Evolutionary conservation across 1,140 invertebrate species (phyloP).

Genomic region (Chymomyza costata): DNA sequence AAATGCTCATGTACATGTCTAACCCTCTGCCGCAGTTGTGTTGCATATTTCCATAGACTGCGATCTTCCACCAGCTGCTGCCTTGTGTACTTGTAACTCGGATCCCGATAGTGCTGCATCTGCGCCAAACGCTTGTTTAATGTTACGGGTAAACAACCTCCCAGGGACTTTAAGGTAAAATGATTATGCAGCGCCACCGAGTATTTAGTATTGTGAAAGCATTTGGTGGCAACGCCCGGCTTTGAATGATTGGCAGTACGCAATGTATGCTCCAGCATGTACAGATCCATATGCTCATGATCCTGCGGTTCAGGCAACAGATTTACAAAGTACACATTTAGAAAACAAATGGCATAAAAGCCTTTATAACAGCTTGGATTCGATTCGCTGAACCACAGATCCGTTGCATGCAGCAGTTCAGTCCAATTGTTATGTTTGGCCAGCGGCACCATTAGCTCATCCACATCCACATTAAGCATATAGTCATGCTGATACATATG

Average conservation of each 20-base stretch:
- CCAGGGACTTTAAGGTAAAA: conserved; percentile 42
- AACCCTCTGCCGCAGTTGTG: conserved; percentile 29
- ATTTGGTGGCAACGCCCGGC: conserved; percentile 45
- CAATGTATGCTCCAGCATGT: conserved; percentile 54
- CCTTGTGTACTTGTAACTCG: conserved; percentile 24
- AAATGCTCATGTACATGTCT: conserved; percentile 45
- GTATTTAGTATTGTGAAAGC: conserved; percentile 47
- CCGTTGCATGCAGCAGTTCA: conserved; percentile 27
- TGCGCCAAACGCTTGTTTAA: conserved; percentile 25
- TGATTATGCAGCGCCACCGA: conserved; percentile 60
- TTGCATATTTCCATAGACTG: conserved; percentile 39
- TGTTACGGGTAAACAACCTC: conserved; percentile 20
- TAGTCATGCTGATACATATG: conserved; percentile 87
- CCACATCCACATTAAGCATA: conserved; percentile 84
- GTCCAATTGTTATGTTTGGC: conserved; percentile 75
- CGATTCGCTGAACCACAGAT: background rate
- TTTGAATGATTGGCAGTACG: conserved; percentile 36
- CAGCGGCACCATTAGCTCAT: conserved; percentile 84
- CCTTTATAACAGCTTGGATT: conserved; percentile 16
- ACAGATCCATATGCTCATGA: conserved; percentile 51
- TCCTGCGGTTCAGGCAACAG: conserved; percentile 27
- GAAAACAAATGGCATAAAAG: conserved; percentile 37
- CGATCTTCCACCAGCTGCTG: conserved; percentile 42
- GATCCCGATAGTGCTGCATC: conserved; percentile 61
- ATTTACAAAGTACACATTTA: conserved; percentile 50